A percentile compares a stretch with the other conserved stretches of the same genome.
Conservation (phyloP, 2,113 vertebrate genomes). For the Indicator maculatus region DNA sequence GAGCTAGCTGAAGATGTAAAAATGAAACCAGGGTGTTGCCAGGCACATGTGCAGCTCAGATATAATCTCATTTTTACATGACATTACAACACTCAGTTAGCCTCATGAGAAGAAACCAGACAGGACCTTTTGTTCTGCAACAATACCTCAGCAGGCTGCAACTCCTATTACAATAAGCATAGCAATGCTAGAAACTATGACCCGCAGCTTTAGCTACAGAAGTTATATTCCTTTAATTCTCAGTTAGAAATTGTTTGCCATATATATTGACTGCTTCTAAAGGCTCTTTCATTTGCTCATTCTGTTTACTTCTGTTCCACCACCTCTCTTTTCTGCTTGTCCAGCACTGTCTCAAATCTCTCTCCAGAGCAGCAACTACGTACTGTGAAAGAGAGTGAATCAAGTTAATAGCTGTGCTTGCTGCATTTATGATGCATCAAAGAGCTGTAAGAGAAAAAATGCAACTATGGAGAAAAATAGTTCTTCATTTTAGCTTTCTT, state of each 20-base stretch:
- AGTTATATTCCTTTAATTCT: not conserved
- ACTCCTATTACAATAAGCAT: not conserved
- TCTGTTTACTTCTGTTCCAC: not conserved
- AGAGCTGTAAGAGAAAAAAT: not conserved
- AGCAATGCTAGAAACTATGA: not conserved
- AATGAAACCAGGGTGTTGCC: not conserved
- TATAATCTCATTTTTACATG: not conserved
- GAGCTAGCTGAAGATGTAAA: conserved; percentile 21
- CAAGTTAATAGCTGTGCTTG: not conserved
- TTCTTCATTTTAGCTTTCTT: not conserved
- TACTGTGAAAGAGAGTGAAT: not conserved
- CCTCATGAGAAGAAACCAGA: not conserved
- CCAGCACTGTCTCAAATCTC: not conserved
- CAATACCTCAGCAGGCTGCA: not conserved
- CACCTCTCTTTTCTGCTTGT: not conserved
- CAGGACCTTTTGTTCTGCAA: not conserved
- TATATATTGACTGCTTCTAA: not conserved
- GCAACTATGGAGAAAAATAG: not conserved
- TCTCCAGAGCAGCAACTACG: not conserved
- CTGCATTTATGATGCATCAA: conserved; percentile 3
- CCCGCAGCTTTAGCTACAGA: not conserved
- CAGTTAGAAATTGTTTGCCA: not conserved
- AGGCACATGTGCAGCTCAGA: not conserved
- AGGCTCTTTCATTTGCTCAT: not conserved
- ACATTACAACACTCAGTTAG: not conserved